Base-by-base conservation (phyloP, 2,797 vertebrate species). In the Gorsachius magnificus region DNA sequence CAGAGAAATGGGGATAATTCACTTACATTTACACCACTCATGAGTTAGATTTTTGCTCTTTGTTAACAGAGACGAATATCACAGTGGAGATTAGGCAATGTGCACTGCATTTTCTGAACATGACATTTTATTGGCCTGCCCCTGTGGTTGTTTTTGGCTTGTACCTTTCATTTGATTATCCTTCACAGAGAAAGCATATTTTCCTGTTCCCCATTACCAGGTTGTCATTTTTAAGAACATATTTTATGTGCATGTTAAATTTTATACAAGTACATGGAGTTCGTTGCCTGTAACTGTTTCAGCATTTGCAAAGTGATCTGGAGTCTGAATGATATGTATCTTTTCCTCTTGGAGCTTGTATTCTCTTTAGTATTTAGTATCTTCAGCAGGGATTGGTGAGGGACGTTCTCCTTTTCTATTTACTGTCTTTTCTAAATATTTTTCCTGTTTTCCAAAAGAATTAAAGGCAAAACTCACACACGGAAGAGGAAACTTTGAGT, bases 141-240 rank as follows among this genome's bases (percentile, higher is more conserved):
- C 33, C 65, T 63, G 31, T 77, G 45, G 54, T 79, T 93, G 58
- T 56, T 89, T 96, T 93, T 92, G 88, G 70, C 80, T 82, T 53
- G 22, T 84, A 70, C 38, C 58, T 76, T 90, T 83, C 41, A 48
- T 72, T 81, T 93, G 68, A 83, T 93, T 90, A 43, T 81, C 53
- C 31, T 87, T 89, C 83, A 84, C 51, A 86, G 24, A 78, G 69
- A 66, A 83, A 70, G n/a, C 41, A 38, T 92, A 87, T 94, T 96
- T 97, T 89, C 64, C 56, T 84, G 31, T 72, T 87, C 70, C 87
- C 54, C 43, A 65, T 89, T 94, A 84, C 63, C 51, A 84, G 64
- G 43, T 28, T 88, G 70, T 92, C 63, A 92, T 90, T 95, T 90
- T 93, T 82, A 94, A 90, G 90, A 93, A 82, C 13, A 21, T 89